Percentiles rank a stretch among this genome's conserved stretches.
phyloP scores from a whole-genome alignment of 2,888 invertebrate genomes.

The Drosophila niveifrons region DNA sequence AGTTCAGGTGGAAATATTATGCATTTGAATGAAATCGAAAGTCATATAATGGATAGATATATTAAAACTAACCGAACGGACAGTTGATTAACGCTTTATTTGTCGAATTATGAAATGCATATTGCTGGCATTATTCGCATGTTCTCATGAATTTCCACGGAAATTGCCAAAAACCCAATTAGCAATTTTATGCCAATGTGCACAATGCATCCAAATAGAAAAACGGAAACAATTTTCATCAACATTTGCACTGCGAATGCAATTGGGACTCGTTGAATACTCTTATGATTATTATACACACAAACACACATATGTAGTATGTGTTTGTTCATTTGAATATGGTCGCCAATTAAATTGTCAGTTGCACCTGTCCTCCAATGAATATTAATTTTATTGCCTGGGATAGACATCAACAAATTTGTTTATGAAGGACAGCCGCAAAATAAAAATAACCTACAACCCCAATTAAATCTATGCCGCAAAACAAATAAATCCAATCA shows the following conservation, averaged over 20 bases:
- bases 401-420: constrained; percentile 1
- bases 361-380: constrained; percentile 17
- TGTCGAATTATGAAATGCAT: constrained; percentile 18
- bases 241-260: constrained; percentile 7
- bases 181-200: constrained; percentile 16
- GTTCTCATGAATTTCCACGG: background rate
- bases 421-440: no score
- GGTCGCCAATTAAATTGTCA: constrained; percentile 34
- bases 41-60: background rate
- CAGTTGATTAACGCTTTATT: constrained; percentile 14
- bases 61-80: constrained; percentile 8
- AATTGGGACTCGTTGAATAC: background rate
- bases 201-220: constrained; percentile 8
- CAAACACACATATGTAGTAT: background rate
- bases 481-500: background rate
- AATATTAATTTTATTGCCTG: constrained; percentile 10
- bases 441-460: background rate
- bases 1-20: constrained; percentile 21
- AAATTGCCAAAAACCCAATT: constrained; percentile 40
- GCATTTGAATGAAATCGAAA: constrained; percentile 42
- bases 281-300: constrained; percentile 1
- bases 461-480: background rate
- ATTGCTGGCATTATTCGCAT: constrained; percentile 10
- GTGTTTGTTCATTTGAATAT: background rate
- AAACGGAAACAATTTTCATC: constrained; percentile 4